Conservation (phyloP, 2,113 vertebrate genomes). For the Calonectris borealis region DNA sequence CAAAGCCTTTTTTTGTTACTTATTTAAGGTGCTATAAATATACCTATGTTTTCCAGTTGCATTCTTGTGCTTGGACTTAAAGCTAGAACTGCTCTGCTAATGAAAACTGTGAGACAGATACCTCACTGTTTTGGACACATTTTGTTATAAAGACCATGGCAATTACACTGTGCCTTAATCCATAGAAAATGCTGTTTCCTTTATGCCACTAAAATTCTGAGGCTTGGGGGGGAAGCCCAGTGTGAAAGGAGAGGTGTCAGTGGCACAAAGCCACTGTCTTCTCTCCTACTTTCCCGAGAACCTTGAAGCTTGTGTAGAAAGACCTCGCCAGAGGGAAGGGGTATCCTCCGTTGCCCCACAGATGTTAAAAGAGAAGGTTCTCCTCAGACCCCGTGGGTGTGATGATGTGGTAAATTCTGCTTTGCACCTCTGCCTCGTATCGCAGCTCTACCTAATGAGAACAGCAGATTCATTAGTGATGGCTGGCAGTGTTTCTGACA, state of each 20-base stretch:
- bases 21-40: background rate
- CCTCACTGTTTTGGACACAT: background rate
- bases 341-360: background rate
- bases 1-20: background rate
- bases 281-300: background rate
- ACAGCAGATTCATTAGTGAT: background rate
- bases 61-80: background rate
- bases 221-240: background rate
- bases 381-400: background rate
- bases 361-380: background rate
- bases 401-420: background rate
- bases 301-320: background rate
- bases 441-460: background rate
- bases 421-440: background rate
- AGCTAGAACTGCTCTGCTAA: background rate
- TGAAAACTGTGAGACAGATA: background rate
- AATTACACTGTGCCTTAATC: background rate
- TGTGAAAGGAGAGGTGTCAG: background rate
- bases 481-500: background rate
- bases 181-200: background rate
- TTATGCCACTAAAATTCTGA: background rate
- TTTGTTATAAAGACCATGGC: background rate
- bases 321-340: background rate
- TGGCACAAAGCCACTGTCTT: background rate
- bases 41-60: background rate